These are phyloP conservation scores for Dreissena rostriformis DNA, from an alignment of 1,140 invertebrate genomes.

Conservation along the genomic window DNA sequence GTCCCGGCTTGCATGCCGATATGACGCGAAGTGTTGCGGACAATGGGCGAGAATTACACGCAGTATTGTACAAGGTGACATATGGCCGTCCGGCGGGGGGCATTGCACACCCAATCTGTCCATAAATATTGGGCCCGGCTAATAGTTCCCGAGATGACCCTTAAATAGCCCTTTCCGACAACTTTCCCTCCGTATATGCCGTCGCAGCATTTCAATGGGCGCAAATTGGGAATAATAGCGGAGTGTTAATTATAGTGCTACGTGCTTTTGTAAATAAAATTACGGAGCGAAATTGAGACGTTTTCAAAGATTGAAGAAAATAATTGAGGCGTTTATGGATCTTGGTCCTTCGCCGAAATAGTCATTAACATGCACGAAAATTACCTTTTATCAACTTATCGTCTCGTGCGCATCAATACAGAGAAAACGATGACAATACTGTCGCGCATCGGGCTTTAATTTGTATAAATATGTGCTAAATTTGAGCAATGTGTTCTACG, in stretches of 20 bases:
- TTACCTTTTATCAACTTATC: slow-evolving; percentile 11
- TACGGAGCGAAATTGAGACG: slow-evolving; percentile 36
- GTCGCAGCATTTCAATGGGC: slow-evolving; percentile 17
- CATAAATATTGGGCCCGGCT: slow-evolving; percentile 14
- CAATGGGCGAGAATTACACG: slow-evolving; percentile 42
- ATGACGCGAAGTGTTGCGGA: slow-evolving; percentile 51
- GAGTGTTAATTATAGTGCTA: slow-evolving; percentile 33
- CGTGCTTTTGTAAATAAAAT: slow-evolving; percentile 45
- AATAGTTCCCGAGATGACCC: slow-evolving; percentile 38
- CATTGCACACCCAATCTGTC: slow-evolving; percentile 45
- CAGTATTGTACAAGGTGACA: slow-evolving; percentile 57
- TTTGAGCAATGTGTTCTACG: neutral
- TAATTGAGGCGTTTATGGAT: slow-evolving; percentile 7
- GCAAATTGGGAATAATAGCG: slow-evolving; percentile 29
- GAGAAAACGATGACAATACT: neutral
- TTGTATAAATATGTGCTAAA: neutral
- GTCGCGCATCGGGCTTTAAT: neutral
- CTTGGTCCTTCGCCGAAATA: neutral
- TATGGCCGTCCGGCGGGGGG: slow-evolving; percentile 35
- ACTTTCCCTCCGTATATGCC: slow-evolving; percentile 47
- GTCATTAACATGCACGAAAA: neutral
- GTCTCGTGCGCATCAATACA: neutral
- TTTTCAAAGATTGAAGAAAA: slow-evolving; percentile 33
- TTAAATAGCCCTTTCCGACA: slow-evolving; percentile 32
- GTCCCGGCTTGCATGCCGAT: slow-evolving; percentile 23